Evolutionary conservation across 2,113 vertebrate species (phyloP), one percentile per base, ranked within the genome.

Genomic region (Sapayoa aenigma): DNA sequence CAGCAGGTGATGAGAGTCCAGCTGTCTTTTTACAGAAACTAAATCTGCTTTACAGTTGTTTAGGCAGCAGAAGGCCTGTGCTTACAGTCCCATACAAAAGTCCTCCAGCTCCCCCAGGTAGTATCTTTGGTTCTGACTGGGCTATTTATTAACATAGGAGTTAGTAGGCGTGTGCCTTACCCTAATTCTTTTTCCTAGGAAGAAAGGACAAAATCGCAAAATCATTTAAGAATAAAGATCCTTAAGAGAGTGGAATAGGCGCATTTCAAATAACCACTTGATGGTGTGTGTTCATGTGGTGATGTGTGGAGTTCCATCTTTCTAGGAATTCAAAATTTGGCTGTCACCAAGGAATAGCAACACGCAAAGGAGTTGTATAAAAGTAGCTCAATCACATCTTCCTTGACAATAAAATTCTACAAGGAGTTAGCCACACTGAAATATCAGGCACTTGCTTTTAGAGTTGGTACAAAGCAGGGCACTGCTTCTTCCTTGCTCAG

Each of bases 1-100:
- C 92, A 96, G 94, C 50, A 94, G 82, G 90, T 82, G 79, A 60
- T 59, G 67, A 84, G 66, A 63, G 28, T 60, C 65, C 78, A 90
- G 66, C 27, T 5, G 1, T 76, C 33, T 28, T 92, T 92, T 73
- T 58, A 88, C 89, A 93, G 23, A 52, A 94, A 76, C 41, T 84
- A 77, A 80, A 80, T 50, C 39, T 90, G 15, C 42, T 63, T 88
- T 91, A 52, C 42, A 89, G 44, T 60, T 71, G 73, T 76, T 89
- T 50, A 87, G 28, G 55, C 73, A 94, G 15, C 30, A 88, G 59
- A 74, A 72, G 15, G 30, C 23, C 77, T 78, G 19, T 39, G 69
- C 53, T 86, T 88, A 46, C 8, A n/a, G n/a, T 60, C 56, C 23
- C 31, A 33, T 16, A 67, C 2, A 2, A 41, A 35, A 75, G 19